These are phyloP conservation scores for Actinernus sp. DNA, from an alignment of 92 coral and sea anemone species.

Conservation along the genomic window DNA sequence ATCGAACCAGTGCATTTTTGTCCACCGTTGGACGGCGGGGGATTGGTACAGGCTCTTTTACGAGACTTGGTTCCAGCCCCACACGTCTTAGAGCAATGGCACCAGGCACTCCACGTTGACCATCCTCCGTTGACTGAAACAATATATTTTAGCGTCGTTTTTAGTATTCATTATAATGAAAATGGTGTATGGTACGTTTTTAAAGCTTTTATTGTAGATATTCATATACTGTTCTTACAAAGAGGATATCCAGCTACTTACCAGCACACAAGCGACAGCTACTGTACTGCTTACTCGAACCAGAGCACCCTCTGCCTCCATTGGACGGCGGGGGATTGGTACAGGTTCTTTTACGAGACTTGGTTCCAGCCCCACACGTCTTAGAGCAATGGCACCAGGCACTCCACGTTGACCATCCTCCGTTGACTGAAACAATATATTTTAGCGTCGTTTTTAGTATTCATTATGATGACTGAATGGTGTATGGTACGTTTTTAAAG, in stretches of 20 bases:
- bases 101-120: slow-evolving; percentile 30
- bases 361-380: neutral
- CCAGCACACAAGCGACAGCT: neutral
- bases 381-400: neutral
- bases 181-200: too few species aligned
- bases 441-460: too few species aligned
- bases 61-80: slow-evolving; percentile 7
- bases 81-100: slow-evolving; percentile 24
- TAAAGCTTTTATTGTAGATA: too few species aligned
- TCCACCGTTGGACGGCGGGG: slow-evolving; percentile 22
- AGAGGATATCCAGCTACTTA: too few species aligned
- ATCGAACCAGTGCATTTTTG: neutral
- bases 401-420: neutral
- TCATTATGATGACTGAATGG: too few species aligned
- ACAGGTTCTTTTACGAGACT: neutral
- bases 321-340: neutral
- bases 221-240: too few species aligned
- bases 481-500: too few species aligned
- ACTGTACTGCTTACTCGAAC: neutral
- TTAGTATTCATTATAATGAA: too few species aligned
- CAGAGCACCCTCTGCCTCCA: neutral
- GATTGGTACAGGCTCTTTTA: slow-evolving; percentile 29
- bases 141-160: too few species aligned
- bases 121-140: slow-evolving; percentile 31
- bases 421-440: neutral